These are phyloP conservation scores for Gambusia yucatana DNA, from an alignment of 2,797 vertebrate genomes.

Conservation along the genomic window DNA sequence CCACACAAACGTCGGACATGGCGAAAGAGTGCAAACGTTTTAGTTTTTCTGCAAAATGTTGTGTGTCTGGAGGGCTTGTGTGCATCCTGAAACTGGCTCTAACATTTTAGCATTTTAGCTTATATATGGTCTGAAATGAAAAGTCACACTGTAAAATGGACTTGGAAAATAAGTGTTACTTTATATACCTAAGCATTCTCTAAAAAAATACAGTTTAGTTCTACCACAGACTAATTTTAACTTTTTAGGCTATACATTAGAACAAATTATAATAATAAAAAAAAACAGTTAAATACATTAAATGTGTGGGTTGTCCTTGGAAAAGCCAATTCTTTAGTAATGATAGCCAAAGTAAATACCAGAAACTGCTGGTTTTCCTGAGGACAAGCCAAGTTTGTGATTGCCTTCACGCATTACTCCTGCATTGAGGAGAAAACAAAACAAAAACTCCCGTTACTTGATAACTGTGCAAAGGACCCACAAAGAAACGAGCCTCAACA, in stretches of 20 bases:
- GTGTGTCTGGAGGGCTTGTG: constrained; percentile 57
- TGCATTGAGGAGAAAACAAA: constrained; percentile 37
- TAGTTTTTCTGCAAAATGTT: constrained; percentile 54
- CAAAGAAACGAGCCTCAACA: constrained; percentile 36
- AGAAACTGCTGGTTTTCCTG: constrained; percentile 20
- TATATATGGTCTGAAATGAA: constrained; percentile 68
- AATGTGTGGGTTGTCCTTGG: constrained; percentile 62
- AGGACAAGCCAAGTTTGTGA: constrained; percentile 66
- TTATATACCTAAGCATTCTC: constrained; percentile 61
- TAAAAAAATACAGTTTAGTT: constrained; percentile 77
- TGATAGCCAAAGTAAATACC: constrained; percentile 27
- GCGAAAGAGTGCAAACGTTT: constrained; percentile 71
- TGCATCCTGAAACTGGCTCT: constrained; percentile 60
- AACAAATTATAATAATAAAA: constrained; percentile 50
- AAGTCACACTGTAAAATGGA: constrained; percentile 64
- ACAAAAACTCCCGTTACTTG: constrained; percentile 24
- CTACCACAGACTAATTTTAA: constrained; percentile 33
- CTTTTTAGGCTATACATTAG: constrained; percentile 44
- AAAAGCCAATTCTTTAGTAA: constrained; percentile 44
- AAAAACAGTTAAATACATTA: constrained; percentile 66
- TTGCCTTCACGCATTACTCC: constrained; percentile 77
- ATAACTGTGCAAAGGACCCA: constrained; percentile 39
- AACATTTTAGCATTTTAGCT: constrained; percentile 62
- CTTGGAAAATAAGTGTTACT: constrained; percentile 58
- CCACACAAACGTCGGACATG: constrained; percentile 72